Evolutionary conservation across 2,888 invertebrate genomes (phyloP).

Genomic region (Phorcus lineatus): DNA sequence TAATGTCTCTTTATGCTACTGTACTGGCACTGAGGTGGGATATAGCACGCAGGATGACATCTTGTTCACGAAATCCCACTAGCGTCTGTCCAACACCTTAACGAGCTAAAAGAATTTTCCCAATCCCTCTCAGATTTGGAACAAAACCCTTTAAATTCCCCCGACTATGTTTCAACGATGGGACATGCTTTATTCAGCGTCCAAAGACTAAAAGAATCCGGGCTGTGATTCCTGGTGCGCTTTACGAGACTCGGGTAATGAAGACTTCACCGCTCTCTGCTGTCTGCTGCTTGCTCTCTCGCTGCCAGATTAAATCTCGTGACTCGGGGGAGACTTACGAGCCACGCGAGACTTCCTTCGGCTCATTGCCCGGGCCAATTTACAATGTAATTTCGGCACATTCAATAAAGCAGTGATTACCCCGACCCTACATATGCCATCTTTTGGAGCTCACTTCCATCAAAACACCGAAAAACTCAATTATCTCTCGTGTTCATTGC

Average conservation of each 20-base stretch:
- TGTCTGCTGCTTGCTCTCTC: slow-evolving; percentile 4
- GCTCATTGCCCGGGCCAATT: slow-evolving; percentile 35
- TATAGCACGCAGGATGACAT: background rate
- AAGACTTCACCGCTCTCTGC: slow-evolving; percentile 8
- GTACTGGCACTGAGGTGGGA: background rate
- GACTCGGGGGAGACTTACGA: slow-evolving; percentile 22
- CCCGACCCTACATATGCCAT: slow-evolving; percentile 47
- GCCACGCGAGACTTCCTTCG: slow-evolving; percentile 22
- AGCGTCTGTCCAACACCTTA: background rate
- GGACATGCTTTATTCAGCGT: slow-evolving; percentile 16
- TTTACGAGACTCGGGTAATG: slow-evolving; percentile 16
- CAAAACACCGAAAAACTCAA: slow-evolving; percentile 49
- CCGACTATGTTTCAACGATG: background rate
- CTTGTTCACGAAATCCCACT: background rate
- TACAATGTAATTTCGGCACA: slow-evolving; percentile 42
- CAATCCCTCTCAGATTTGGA: slow-evolving; percentile 11
- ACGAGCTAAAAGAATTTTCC: slow-evolving; percentile 24
- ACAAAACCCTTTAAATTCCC: slow-evolving; percentile 25
- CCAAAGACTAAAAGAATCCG: slow-evolving; percentile 13
- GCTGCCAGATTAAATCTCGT: slow-evolving; percentile 21
- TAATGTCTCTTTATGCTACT: no score
- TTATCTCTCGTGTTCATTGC: slow-evolving; percentile 47
- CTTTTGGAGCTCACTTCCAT: slow-evolving; percentile 40
- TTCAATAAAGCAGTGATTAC: slow-evolving; percentile 45
- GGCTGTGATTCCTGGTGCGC: background rate